phyloP scores from a whole-genome alignment of 1,140 invertebrate genomes.

The Dinoponera quadriceps region DNA sequence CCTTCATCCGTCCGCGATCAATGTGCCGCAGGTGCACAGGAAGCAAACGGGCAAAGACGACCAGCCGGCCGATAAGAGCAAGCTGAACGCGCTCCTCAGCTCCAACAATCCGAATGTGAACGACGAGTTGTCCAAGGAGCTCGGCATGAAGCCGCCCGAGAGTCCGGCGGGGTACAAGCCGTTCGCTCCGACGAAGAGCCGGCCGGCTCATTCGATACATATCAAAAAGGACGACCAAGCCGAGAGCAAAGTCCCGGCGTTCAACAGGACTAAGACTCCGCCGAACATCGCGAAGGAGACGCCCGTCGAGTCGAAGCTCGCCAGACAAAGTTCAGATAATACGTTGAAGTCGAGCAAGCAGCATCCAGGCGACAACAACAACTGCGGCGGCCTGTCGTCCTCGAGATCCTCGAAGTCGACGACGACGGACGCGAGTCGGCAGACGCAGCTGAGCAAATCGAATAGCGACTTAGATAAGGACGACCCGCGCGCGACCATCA shows the following conservation, averaged over 20 bases:
- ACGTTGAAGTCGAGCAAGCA: conserved; percentile 54
- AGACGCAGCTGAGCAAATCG: conserved; percentile 56
- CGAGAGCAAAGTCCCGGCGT: conserved; percentile 50
- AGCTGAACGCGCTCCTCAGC: conserved; percentile 47
- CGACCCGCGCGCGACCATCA: conserved; percentile 58
- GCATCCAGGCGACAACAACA: background rate
- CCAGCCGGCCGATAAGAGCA: background rate
- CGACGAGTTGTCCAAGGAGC: conserved; percentile 75
- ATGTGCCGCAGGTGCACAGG: conserved; percentile 76
- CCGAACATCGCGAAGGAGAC: conserved; percentile 72
- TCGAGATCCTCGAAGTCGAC: conserved; percentile 62
- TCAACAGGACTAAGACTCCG: conserved; percentile 79
- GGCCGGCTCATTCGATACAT: conserved; percentile 25
- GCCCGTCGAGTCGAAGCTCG: conserved; percentile 46
- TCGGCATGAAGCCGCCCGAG: conserved; percentile 68
- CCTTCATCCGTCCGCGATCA: conserved; percentile 89
- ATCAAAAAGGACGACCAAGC: conserved; percentile 65
- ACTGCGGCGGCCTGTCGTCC: background rate
- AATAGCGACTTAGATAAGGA: conserved; percentile 62
- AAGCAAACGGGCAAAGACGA: conserved; percentile 22
- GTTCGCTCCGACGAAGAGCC: conserved; percentile 5
- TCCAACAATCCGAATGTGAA: conserved; percentile 73
- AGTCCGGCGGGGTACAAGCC: conserved; percentile 41
- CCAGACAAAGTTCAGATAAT: conserved; percentile 69
- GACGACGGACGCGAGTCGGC: conserved; percentile 43